Evolutionary conservation across 2,113 vertebrate species (phyloP).

Genomic region (Colistium nudipinnis): DNA sequence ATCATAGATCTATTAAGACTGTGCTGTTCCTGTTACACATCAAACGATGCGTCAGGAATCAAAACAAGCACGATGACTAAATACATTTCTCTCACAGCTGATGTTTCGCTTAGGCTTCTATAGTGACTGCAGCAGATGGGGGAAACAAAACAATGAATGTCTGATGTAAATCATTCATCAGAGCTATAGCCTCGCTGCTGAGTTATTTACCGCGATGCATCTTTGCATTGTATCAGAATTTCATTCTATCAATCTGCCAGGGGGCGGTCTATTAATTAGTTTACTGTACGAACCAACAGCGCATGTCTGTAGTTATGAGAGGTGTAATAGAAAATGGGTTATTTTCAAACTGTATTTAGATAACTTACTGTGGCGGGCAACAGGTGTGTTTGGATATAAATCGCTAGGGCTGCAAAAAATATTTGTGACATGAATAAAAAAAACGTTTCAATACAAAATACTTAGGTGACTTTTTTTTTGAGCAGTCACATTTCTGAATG

Average conservation of each 20-base stretch:
- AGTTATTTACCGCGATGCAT: slow-evolving; percentile 18
- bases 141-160: slow-evolving; percentile 38
- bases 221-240: not conserved
- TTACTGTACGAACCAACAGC: no score
- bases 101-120: slow-evolving; percentile 36
- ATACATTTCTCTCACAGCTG: slow-evolving; percentile 42
- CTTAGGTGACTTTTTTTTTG: not conserved
- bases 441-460: not conserved
- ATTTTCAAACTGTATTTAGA: not conserved
- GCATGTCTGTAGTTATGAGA: not conserved
- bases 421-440: not conserved
- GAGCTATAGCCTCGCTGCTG: slow-evolving; percentile 17
- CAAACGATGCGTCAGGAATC: slow-evolving; percentile 29
- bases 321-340: not conserved
- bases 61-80: slow-evolving; percentile 46
- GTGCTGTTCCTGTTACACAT: slow-evolving; percentile 5
- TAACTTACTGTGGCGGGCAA: not conserved
- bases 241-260: no score
- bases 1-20: slow-evolving; percentile 41
- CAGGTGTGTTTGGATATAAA: not conserved
- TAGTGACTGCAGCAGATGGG: slow-evolving; percentile 20
- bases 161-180: slow-evolving; percentile 26
- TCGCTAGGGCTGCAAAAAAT: no score
- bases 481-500: not conserved
- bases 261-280: no score